Percentiles rank a stretch among this genome's conserved stretches.
These are phyloP conservation scores for Helobdella robusta DNA, from an alignment of 2,888 invertebrate genomes.

Conservation along the genomic window DNA sequence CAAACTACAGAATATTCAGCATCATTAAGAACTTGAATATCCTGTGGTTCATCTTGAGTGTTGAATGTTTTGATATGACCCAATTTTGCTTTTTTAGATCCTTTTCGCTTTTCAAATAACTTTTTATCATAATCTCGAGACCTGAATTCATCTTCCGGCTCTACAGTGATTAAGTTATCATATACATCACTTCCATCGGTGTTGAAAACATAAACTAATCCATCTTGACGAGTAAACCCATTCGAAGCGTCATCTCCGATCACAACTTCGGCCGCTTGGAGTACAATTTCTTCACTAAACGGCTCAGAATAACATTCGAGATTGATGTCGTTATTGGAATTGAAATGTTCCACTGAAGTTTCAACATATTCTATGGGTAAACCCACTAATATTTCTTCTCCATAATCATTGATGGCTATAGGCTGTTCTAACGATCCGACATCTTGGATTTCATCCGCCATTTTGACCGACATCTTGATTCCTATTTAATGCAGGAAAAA, in stretches of 20 bases:
- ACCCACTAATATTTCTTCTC: constrained; percentile 20
- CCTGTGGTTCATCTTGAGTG: constrained; percentile 9
- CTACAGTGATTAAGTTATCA: constrained; percentile 18
- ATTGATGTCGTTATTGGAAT: constrained; percentile 16
- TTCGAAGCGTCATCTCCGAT: constrained; percentile 20
- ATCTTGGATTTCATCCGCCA: constrained; percentile 27
- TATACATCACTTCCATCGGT: constrained; percentile 15
- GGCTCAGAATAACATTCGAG: constrained; percentile 22
- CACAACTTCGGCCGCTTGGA: constrained; percentile 26
- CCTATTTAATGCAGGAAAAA: constrained; percentile 17
- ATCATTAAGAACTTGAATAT: constrained; percentile 16
- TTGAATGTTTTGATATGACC: constrained; percentile 11
- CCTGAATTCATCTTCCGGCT: constrained; percentile 19
- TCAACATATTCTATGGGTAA: constrained; percentile 24
- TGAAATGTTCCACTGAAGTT: constrained; percentile 21
- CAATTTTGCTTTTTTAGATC: constrained; percentile 12
- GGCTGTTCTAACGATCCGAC: constrained; percentile 24
- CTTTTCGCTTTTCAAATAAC: constrained; percentile 20
- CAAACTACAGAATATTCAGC: constrained; percentile 22
- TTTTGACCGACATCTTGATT: constrained; percentile 24
- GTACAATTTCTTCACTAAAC: constrained; percentile 25
- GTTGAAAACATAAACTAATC: constrained; percentile 23
- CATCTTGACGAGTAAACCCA: constrained; percentile 18
- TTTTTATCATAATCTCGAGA: constrained; percentile 16
- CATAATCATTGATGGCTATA: constrained; percentile 9